Base-by-base conservation (phyloP, 2,113 vertebrate species). In the Manacus vitellinus region DNA sequence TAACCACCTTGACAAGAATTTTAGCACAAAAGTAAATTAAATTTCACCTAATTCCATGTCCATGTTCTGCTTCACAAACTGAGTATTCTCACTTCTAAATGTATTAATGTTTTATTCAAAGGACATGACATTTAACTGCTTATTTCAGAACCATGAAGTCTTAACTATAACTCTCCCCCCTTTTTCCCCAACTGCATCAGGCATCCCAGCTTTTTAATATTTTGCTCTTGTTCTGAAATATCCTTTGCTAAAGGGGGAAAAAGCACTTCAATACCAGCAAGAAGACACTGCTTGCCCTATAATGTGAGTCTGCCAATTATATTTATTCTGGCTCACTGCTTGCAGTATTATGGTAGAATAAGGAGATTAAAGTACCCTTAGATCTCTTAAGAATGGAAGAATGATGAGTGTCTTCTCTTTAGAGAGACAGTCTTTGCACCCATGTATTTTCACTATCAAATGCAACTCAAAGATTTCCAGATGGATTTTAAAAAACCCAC, bases 401-500 rank as follows among this genome's bases (percentile, higher is more conserved):
- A 98, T 95, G 96, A 96, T 84, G 77, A 94, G 88, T 87, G 93
- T 56, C 96, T 91, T 80, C 95, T 97, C 92, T 35, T 80, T 97
- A 96, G 90, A 96, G 96, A 94, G 77, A 88, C 83, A 91, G 91
- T 88, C 96, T 95, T 74, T 94, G 95, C 4, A 76, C 76, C 96
- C 92, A 93, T 87, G 92, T 92, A 96, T 90, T 95, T 97, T 93
- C 94, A 95, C 84, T 86, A 86, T 13, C 85, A 96, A 89, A 89
- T 5, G 79, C 94, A 87, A 95, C 95, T 95, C 80, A 95, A 93
- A 95, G 95, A 97, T 97, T 96, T 95, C 91, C 92, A 95, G 97
- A 97, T 97, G 97, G 97, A 97, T 97, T 96, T 97, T 96, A 97
- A 97, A 97, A 97, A 97, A 96, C 97, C 97, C 97, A 97, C 97